Conservation (phyloP, 2,797 vertebrate species). For the Eutrigla gurnardus region DNA sequence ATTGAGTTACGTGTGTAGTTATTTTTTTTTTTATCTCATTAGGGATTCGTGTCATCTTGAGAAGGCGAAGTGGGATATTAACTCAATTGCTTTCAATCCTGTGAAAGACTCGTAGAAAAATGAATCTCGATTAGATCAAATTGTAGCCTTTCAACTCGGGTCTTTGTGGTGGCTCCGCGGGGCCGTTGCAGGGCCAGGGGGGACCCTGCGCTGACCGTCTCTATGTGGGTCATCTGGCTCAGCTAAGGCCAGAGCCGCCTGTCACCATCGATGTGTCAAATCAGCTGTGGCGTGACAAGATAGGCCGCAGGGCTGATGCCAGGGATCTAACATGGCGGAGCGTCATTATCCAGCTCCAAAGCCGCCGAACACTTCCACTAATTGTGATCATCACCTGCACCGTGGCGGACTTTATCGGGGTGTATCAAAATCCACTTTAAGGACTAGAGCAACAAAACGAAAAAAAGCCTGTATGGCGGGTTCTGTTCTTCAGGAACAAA, state of each 20-base stretch:
- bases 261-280: slow-evolving; percentile 70
- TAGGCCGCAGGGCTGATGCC: slow-evolving; percentile 24
- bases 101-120: slow-evolving; percentile 13
- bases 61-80: slow-evolving; percentile 15
- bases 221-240: slow-evolving; percentile 68
- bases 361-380: neutral
- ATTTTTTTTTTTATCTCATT: slow-evolving; percentile 11
- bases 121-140: slow-evolving; percentile 17
- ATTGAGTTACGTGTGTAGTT: slow-evolving; percentile 36
- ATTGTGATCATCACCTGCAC: slow-evolving; percentile 47
- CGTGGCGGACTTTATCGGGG: neutral
- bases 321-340: slow-evolving; percentile 16
- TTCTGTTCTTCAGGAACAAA: slow-evolving; percentile 40
- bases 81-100: slow-evolving; percentile 11
- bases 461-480: neutral
- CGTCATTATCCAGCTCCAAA: neutral
- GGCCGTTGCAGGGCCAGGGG: slow-evolving; percentile 10
- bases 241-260: slow-evolving; percentile 39
- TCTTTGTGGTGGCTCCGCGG: neutral
- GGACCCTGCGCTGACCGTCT: slow-evolving; percentile 6
- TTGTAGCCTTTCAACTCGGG: neutral
- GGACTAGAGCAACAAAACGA: neutral
- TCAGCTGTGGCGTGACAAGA: slow-evolving; percentile 51
- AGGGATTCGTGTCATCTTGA: slow-evolving; percentile 25
- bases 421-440: slow-evolving; percentile 41